Evolutionary conservation across 2,888 invertebrate genomes (phyloP), one percentile per base, ranked within the genome.

Genomic region (Cremastinae sp.): DNA sequence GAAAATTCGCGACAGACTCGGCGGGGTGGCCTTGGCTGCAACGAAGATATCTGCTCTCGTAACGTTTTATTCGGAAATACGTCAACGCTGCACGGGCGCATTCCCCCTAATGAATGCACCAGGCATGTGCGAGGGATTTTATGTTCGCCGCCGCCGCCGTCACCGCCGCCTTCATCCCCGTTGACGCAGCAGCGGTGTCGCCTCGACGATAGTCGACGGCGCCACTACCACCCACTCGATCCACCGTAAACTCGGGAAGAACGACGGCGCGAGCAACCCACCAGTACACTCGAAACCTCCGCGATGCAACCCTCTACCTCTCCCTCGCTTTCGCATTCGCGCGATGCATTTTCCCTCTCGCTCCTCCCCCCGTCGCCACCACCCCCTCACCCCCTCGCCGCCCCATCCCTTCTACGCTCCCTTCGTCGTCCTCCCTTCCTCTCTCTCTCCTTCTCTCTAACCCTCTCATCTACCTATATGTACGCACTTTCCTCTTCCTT

Each of bases 51-150:
- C 62, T 53, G 53, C 73, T 53, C 71, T 71, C 62, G 62, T 55
- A 55, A 56, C 71, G 55, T 83, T 80, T 82, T 81, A 85, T 85
- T 84, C 84, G 85, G 83, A 83, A 83, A 83, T 83, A 85, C 86
- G 85, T 85, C 85, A 85, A 86, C 85, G 86, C 85, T 87, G 88
- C 86, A 86, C 88, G 87, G 84, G 86, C 85, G 86, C 87, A 87
- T 87, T 85, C 88, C 87, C 88, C 85, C 88, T 88, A 89, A 88
- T 88, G 88, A 88, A 86, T 87, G 89, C 88, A 88, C 84, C 89
- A 87, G 88, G 88, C 89, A 89, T 86, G 89, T 89, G 89, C 89
- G 87, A 88, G 87, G 85, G 88, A 89, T 89, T 89, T 89, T 89
- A 89, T 89, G 88, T 86, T 86, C 86, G 76, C 83, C 84, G 83